Evolutionary conservation across 2,797 vertebrate genomes (phyloP), one percentile per base, ranked within the genome.

Genomic region (Sarcophilus harrisii): DNA sequence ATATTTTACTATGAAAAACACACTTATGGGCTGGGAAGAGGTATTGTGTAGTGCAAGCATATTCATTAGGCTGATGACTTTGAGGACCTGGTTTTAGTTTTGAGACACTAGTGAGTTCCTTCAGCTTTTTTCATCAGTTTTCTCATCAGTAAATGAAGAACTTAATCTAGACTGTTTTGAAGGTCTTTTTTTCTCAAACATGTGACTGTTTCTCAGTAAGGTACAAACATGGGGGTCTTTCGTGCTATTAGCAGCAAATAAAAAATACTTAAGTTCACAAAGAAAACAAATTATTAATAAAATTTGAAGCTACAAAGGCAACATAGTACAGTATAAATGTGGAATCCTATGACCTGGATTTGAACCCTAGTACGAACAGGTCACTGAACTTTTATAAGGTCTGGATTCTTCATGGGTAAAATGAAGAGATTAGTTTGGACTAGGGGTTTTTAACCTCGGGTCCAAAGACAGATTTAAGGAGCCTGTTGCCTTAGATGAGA

Each of bases 271-370:
- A 90, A 57, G 21, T 91, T 93, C 59, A 90, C 90, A 58, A n/a
- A 92, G 62, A 90, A 92, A 92, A 54, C 52, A 13, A 90, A 87
- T 13, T 24, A 92, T 90, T 30, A 93, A 57, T 93, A 94, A 95
- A 97, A 90, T 0, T 0, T 52, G 90, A 24, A 38, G 66, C 66
- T 45, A 81, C 27, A 24, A 38, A 87, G 38, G 73, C 38, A 49
- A 49, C 8, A 73, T 0, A 73, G 16, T 38, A 27, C n/a, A 81
- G 9, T 45, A 45, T 49, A 87, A 45, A 87, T 49, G 21, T 49
- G 21, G 21, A 81, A 87, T 87, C 0, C 38, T 18, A 81, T 4
- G n/a, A 24, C 73, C 38, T 45, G 38, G 45, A 11, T 81, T 24
- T 81, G 73, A 45, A 27, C 27, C 38, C 38, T 21, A 87, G 24